These are phyloP conservation scores for Adelosebastes latens DNA, from an alignment of 2,797 vertebrate genomes.

Conservation along the genomic window DNA sequence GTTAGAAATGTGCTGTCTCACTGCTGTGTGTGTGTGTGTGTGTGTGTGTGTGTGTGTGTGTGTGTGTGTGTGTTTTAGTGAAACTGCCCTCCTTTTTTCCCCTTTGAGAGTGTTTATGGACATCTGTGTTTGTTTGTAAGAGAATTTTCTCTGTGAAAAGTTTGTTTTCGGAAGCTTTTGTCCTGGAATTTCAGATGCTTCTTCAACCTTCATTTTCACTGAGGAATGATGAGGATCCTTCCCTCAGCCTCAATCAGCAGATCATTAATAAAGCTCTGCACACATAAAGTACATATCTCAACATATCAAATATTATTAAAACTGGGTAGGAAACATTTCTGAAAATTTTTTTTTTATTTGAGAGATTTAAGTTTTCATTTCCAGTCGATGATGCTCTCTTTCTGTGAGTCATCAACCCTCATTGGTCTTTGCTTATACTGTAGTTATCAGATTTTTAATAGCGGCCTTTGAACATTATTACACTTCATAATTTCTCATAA, in stretches of 20 bases:
- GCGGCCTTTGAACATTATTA: background rate
- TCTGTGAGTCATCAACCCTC: background rate
- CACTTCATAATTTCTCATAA: background rate
- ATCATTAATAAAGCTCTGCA: background rate
- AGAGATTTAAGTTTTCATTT: background rate
- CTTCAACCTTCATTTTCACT: background rate
- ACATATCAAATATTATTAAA: background rate
- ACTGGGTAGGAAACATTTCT: background rate
- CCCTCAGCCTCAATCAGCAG: background rate
- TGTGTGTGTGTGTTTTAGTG: constrained; percentile 8
- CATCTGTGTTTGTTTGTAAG: constrained; percentile 48
- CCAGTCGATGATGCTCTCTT: background rate
- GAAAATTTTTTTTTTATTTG: background rate
- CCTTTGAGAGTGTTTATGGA: constrained; percentile 5
- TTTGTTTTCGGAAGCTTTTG: constrained; percentile 47
- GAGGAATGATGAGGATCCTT: background rate
- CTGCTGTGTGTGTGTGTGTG: constrained; percentile 9
- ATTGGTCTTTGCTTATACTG: background rate
- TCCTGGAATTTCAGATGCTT: constrained; percentile 29
- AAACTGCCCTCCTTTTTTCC: background rate
- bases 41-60: constrained; percentile 10
- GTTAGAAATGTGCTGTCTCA: constrained; percentile 59
- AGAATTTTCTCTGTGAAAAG: constrained; percentile 21
- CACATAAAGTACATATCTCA: background rate
- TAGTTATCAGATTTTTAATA: background rate